phyloP scores from a whole-genome alignment of 2,113 vertebrate species.

The Scomber colias region DNA sequence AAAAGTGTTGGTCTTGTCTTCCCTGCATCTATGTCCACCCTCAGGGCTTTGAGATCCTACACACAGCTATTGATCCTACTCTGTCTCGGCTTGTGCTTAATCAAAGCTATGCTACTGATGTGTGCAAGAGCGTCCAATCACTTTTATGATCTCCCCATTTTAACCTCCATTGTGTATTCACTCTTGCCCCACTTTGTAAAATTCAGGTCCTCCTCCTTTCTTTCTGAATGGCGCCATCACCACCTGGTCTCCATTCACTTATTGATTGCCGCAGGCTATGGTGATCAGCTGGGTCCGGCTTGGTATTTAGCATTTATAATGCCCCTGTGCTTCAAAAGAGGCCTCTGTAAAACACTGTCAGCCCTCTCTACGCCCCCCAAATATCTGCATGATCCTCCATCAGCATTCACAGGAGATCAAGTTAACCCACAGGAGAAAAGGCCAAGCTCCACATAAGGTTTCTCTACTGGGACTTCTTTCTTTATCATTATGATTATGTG shows the following conservation, averaged over 20 bases:
- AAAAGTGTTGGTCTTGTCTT: background rate
- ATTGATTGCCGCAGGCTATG: constrained; percentile 78
- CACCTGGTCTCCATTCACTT: constrained; percentile 82
- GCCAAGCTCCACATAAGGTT: constrained; percentile 46
- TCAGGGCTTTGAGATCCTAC: constrained; percentile 37
- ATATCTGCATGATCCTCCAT: constrained; percentile 73
- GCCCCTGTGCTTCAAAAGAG: constrained; percentile 66
- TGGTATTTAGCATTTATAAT: constrained; percentile 80
- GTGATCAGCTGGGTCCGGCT: constrained; percentile 78
- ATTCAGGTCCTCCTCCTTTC: constrained; percentile 50
- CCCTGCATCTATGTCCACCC: background rate
- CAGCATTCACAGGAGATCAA: constrained; percentile 75
- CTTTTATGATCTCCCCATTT: constrained; percentile 69
- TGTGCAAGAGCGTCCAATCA: constrained; percentile 47
- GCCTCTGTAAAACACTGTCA: constrained; percentile 66
- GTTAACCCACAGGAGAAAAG: constrained; percentile 73
- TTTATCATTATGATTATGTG: constrained; percentile 76
- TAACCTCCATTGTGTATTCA: constrained; percentile 62
- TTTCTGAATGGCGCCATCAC: constrained; percentile 65
- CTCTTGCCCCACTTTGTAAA: constrained; percentile 48
- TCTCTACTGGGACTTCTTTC: constrained; percentile 72
- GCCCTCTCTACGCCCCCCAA: constrained; percentile 39
- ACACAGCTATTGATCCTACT: constrained; percentile 59
- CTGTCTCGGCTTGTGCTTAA: constrained; percentile 35
- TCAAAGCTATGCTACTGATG: constrained; percentile 60